phyloP scores from a whole-genome alignment of 2,888 invertebrate genomes.

The Netelia virgata region DNA sequence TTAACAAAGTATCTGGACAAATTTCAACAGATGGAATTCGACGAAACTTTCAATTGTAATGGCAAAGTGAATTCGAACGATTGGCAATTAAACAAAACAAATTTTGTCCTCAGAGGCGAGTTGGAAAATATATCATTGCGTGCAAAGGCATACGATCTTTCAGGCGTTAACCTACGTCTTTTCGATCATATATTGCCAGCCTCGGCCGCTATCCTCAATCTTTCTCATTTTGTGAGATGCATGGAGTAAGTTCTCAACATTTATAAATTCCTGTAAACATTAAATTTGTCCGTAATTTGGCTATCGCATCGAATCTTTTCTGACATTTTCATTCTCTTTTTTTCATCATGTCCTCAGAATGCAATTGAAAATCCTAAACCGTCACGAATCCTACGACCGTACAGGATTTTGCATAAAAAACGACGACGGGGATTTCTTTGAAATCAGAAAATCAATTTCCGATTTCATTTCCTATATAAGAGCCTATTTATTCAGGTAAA shows the following conservation, averaged over 20 bases:
- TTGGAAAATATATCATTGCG: slow-evolving; percentile 74
- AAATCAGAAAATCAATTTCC: slow-evolving; percentile 74
- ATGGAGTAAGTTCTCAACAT: slow-evolving; percentile 76
- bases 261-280: background rate
- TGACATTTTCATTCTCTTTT: background rate
- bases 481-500: slow-evolving; percentile 77
- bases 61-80: slow-evolving; percentile 81
- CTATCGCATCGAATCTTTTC: too few species aligned
- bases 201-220: slow-evolving; percentile 75
- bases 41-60: slow-evolving; percentile 76
- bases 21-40: slow-evolving; percentile 73
- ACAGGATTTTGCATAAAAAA: slow-evolving; percentile 11
- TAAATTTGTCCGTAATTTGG: too few species aligned
- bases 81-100: slow-evolving; percentile 75
- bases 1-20: background rate
- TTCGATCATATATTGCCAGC: slow-evolving; percentile 75
- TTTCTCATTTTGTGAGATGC: slow-evolving; percentile 78
- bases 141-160: slow-evolving; percentile 58
- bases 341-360: slow-evolving; percentile 69
- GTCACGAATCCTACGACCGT: slow-evolving; percentile 73
- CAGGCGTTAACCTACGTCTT: slow-evolving; percentile 69
- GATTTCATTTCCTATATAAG: slow-evolving; percentile 77
- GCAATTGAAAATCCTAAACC: slow-evolving; percentile 76
- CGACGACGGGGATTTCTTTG: slow-evolving; percentile 74
- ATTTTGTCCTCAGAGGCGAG: slow-evolving; percentile 74